A percentile compares a stretch with the other conserved stretches of the same genome.
These are phyloP conservation scores for Volucella bombylans DNA, from an alignment of 2,888 invertebrate genomes.

Conservation along the genomic window DNA sequence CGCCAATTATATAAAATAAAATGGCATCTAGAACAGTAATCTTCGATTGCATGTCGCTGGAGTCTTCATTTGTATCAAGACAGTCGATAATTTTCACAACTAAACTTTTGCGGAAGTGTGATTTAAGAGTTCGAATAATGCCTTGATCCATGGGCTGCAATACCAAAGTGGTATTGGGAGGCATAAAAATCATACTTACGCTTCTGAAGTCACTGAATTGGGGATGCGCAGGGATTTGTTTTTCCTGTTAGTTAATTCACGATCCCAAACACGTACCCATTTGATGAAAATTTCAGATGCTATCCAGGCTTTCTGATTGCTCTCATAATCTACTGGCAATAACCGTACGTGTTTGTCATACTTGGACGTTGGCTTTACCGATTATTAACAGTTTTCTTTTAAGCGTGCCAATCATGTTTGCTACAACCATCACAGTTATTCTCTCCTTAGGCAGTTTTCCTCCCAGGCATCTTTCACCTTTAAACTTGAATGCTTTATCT, in stretches of 20 bases:
- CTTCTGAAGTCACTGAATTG: conserved; percentile 4
- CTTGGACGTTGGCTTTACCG: conserved; percentile 1
- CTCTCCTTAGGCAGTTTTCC: conserved; percentile 12
- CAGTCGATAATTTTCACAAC: conserved; percentile 4
- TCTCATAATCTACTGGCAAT: conserved; percentile 7
- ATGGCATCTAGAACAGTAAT: conserved; percentile 29
- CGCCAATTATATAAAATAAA: background rate
- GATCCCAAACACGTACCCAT: conserved; percentile 19
- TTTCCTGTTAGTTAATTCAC: conserved; percentile 15
- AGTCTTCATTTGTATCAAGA: conserved; percentile 16
- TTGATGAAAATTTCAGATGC: conserved; percentile 21
- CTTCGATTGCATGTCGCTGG: background rate
- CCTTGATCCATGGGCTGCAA: conserved; percentile 17
- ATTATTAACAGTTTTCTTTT: background rate
- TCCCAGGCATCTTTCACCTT: conserved; percentile 8
- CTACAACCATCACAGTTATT: conserved; percentile 15
- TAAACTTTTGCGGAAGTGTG: conserved; percentile 25
- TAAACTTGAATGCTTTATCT: conserved; percentile 19
- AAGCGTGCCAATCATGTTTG: too few relatives aligned
- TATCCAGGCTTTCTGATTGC: conserved; percentile 9
- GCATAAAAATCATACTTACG: conserved; percentile 12
- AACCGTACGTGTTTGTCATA: background rate
- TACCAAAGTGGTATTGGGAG: conserved; percentile 22
- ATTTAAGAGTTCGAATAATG: conserved; percentile 25
- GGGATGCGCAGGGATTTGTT: conserved; percentile 8